Base-by-base conservation (phyloP, 2,113 vertebrate species). In the Peromyscus californicus region DNA sequence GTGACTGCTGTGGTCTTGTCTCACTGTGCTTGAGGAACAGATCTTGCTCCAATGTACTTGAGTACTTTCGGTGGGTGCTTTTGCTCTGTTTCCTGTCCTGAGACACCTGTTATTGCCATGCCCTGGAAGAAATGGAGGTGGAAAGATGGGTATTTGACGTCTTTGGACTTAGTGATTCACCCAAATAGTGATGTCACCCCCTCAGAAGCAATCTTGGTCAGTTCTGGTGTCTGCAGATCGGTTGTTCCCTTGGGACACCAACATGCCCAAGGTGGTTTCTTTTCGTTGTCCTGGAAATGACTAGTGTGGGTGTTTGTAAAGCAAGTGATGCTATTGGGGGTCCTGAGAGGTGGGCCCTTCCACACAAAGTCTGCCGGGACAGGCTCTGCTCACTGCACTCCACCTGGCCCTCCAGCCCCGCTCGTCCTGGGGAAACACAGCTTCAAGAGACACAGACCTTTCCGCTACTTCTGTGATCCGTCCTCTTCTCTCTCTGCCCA, bases 301-400 rank as follows among this genome's bases (percentile, higher is more conserved):
- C 39, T 78, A 82, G 67, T 5, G 6, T 48, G 69, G 74, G 36
- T 63, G 39, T 61, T 91, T 19, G 61, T 74, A 88, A 70, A 82
- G 54, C 54, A 11, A 10, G 9, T 0, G 0, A 65, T 31, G 31
- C 26, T 22, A 63, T 33, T 59, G 45, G 3, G 26, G 4, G 1
- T 21, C n/a, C 61, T 0, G 33, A 19, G 26, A 69, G 33, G 10
- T 39, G 5, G 24, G 12, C 69, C 31, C 76, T 65, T 26, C 29
- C 45, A 21, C 0, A 0, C 0, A 26, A 42, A 36, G 3, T 61
- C 39, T n/a, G 10, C 85, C 3, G 0, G 5, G 1, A 26, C 82
- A 39, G 11, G 39, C 78, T 57, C 39, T 45, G 4, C 57, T 45
- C 10, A 1, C 17, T 48, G 54, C 13, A 29, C 83, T 67, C 9